Evolutionary conservation across 1,140 invertebrate species (phyloP), one percentile per base, ranked within the genome.

Genomic region (Drosophila takahashii): DNA sequence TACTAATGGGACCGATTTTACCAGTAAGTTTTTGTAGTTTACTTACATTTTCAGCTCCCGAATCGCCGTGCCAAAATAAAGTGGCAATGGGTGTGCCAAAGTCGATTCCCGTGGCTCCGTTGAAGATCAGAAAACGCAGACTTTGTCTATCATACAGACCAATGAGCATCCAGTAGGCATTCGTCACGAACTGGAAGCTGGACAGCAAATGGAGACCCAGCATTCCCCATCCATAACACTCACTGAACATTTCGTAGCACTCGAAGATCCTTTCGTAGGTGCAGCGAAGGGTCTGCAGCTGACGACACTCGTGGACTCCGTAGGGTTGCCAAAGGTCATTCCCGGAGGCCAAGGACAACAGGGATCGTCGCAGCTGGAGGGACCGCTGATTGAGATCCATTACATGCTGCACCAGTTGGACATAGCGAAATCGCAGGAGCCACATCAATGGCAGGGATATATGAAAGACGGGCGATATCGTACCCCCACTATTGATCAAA

Each of bases 181-280:
- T 91, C 2, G 74, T 79, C 0, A 91, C 81, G 8, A 91, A 84
- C 36, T 91, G 74, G 26, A 90, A 71, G 29, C 86, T 77, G 22
- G 76, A 48, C 13, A 75, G 32, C 53, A 91, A 32, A 27, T 90
- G 75, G 11, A 91, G 37, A 0, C 66, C 67, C 22, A 90, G 47
- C 36, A 91, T 75, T 4, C 90, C 80, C 90, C 90, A 91, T 7
- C 90, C 86, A n/a, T 75, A 91, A 37, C 81, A 84, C 27, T 81
- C 66, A 45, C 71, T 91, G n/a, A 91, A 58, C 0, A 45, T 26
- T 22, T 76, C 77, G 39, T 76, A 81, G 66, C 77, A 79, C 64
- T 91, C 90, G 26, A 74, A 90, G 29, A 91, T 81, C 7, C 85
- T 70, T 1, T 86, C 69, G 22, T 87, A 91, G 47, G 67, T 73